Base-by-base conservation (phyloP, 2,797 vertebrate species). In the Chrysocyon brachyurus region DNA sequence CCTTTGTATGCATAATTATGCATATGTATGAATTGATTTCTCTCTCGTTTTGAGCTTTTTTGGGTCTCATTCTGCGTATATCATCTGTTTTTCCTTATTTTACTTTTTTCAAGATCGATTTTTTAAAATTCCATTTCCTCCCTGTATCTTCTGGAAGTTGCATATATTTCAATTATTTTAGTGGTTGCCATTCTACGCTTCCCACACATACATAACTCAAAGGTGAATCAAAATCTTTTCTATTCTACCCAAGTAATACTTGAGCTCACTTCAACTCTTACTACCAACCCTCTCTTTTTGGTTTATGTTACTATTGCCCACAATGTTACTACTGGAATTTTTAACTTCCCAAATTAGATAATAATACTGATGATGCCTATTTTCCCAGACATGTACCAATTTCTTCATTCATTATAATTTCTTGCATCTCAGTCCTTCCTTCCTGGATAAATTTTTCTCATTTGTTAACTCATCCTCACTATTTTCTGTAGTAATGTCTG, bases 281-380 rank as follows among this genome's bases (percentile, higher is more conserved):
- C 61, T 83, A 49, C 68, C 5, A 11, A 15, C 24, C 1, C n/a
- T 82, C 17, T 33, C 22, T 79, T 86, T 46, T 75, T 81, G 28
- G 24, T 15, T 89, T 75, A 91, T 57, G 19, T 68, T 75, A 40
- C 24, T 46, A 2, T 49, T 88, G 56, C 61, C 24, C 12, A 75
- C 54, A 77, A 49, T 49, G 22, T 79, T 72, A 49, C n/a, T 22
- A 70, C 3, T 19, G 4, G 82, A 61, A 73, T 78, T 72, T 87
- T 90, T 72, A 93, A 40, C 19, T 63, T 91, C 24, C 5, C 11
- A 89, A 95, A 85, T 68, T 81, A 84, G 16, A 72, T 70, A 70
- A 92, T 63, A 79, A 66, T 36, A 73, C 28, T 79, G 56, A 36
- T 56, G 11, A 59, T 84, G 87, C 36, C 64, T 83, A 78, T 90